phyloP scores from a whole-genome alignment of 2,888 invertebrate genomes.

The Thyatira batis region DNA sequence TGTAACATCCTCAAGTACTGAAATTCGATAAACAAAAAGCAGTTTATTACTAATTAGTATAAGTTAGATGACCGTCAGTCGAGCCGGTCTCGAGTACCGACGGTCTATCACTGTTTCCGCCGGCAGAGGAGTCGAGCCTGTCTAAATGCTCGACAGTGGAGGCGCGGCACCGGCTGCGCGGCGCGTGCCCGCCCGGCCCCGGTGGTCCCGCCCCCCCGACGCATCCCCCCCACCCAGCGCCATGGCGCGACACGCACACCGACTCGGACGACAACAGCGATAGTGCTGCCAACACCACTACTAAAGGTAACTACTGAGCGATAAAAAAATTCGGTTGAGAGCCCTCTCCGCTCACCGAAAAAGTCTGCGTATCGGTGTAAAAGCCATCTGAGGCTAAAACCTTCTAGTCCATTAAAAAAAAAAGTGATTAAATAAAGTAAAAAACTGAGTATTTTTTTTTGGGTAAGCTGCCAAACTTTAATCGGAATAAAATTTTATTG shows the following conservation, averaged over 20 bases:
- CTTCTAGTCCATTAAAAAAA: too few relatives aligned
- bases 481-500: too few relatives aligned
- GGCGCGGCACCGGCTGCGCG: conserved; percentile 80
- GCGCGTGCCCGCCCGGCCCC: conserved; percentile 42
- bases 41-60: too few relatives aligned
- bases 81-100: conserved; percentile 11
- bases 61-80: conserved; percentile 12
- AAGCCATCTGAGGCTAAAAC: too few relatives aligned
- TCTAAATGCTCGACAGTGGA: conserved; percentile 86
- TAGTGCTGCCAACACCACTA: conserved; percentile 76
- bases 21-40: too few relatives aligned
- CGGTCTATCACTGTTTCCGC: conserved; percentile 16
- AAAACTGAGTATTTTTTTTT: too few relatives aligned
- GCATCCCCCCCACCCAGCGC: conserved; percentile 31
- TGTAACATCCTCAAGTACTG: too few relatives aligned
- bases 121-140: conserved; percentile 84
- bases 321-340: too few relatives aligned
- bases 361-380: too few relatives aligned
- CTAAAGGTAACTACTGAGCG: conserved; percentile 75
- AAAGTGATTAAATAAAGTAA: too few relatives aligned
- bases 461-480: too few relatives aligned
- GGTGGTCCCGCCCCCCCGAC: conserved; percentile 21
- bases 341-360: too few relatives aligned
- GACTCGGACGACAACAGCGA: conserved; percentile 79
- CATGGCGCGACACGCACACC: conserved; percentile 67